Evolutionary conservation across 1,140 invertebrate genomes (phyloP).

Genomic region (Caenorhabditis latens): DNA sequence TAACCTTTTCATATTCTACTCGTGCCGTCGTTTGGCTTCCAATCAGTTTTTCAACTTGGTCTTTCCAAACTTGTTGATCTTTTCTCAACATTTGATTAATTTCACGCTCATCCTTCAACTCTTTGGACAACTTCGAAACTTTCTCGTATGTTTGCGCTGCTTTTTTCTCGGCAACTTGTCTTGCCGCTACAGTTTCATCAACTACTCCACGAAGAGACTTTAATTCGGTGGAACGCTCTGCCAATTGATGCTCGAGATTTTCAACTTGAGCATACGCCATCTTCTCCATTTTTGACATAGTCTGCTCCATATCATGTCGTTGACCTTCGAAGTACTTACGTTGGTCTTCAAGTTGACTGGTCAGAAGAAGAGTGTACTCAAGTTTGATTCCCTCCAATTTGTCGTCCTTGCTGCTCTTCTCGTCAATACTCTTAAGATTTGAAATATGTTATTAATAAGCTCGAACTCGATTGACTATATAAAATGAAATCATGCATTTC

Average conservation of each 20-base stretch:
- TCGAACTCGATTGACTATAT: too few species aligned
- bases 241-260: conserved; percentile 61
- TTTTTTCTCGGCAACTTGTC: conserved; percentile 77
- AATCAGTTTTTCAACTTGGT: conserved; percentile 83
- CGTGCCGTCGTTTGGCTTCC: conserved; percentile 38
- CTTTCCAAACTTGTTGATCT: conserved; percentile 86
- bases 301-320: conserved; percentile 59
- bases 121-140: conserved; percentile 76
- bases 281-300: conserved; percentile 64
- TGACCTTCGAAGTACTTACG: conserved; percentile 82
- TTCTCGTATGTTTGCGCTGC: conserved; percentile 46
- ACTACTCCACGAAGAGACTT: conserved; percentile 67
- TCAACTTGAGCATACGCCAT: conserved; percentile 66
- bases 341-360: conserved; percentile 94
- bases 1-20: conserved; percentile 49
- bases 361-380: conserved; percentile 94
- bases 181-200: conserved; percentile 67
- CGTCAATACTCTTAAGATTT: conserved; percentile 18
- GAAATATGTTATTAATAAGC: neutral
- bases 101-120: conserved; percentile 86
- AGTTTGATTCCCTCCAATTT: conserved; percentile 92
- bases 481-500: too few species aligned
- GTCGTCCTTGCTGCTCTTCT: conserved; percentile 81
- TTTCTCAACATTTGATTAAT: conserved; percentile 84
- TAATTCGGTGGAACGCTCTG: conserved; percentile 51